Conservation (phyloP, 1,140 invertebrate genomes). For the Thrips palmi region DNA sequence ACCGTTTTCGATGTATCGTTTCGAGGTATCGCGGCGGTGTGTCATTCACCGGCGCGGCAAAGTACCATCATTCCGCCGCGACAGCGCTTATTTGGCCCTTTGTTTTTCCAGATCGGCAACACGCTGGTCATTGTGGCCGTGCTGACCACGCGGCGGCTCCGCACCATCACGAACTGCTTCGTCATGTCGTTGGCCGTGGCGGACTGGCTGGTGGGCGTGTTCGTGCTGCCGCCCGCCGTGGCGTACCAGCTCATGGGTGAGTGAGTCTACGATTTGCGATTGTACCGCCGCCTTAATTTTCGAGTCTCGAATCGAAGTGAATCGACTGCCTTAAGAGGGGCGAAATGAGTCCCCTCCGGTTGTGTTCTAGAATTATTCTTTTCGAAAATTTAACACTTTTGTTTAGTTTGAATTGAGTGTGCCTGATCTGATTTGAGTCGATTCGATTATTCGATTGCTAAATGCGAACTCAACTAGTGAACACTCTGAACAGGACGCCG, state of each 20-base stretch:
- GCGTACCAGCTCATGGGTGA: conserved; percentile 29
- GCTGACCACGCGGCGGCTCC: conserved; percentile 69
- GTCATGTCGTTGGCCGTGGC: conserved; percentile 81
- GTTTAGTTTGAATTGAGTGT: too few relatives aligned
- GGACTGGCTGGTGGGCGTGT: conserved; percentile 76
- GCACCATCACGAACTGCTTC: conserved; percentile 90
- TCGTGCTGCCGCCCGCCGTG: conserved; percentile 89
- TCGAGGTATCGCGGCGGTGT: neutral
- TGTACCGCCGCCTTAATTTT: neutral
- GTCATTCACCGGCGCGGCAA: neutral
- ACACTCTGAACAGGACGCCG: too few relatives aligned
- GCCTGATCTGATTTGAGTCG: too few relatives aligned
- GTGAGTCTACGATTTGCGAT: neutral
- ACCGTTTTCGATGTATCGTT: conserved; percentile 1
- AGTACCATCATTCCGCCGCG: neutral
- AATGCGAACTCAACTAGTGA: too few relatives aligned
- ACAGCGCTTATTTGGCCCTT: neutral
- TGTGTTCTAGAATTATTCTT: too few relatives aligned
- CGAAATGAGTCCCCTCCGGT: too few relatives aligned
- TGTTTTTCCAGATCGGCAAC: conserved; percentile 47
- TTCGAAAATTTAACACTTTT: too few relatives aligned
- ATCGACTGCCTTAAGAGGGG: too few relatives aligned
- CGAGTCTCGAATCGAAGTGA: neutral
- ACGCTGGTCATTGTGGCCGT: conserved; percentile 80
- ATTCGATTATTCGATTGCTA: too few relatives aligned